phyloP scores from a whole-genome alignment of 2,888 invertebrate genomes.

The Escarpia spicata region DNA sequence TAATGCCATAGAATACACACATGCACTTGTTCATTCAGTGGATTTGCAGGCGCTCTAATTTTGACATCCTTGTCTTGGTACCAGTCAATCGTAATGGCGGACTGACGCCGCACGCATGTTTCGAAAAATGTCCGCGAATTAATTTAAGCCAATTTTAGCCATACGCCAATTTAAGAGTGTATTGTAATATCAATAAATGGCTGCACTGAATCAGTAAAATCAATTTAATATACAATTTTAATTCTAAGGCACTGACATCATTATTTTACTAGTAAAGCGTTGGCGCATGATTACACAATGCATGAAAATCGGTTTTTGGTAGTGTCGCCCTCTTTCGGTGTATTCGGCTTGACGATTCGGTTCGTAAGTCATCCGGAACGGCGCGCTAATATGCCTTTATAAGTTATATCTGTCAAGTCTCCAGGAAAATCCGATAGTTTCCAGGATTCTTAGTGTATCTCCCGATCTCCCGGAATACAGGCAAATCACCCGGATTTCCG shows the following conservation, averaged over 20 bases:
- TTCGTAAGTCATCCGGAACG: neutral
- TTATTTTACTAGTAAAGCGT: neutral
- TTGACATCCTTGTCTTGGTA: neutral
- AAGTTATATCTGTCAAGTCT: no score
- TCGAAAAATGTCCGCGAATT: slow-evolving; percentile 1
- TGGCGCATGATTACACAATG: slow-evolving; percentile 2
- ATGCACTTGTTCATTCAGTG: neutral
- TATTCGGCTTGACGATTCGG: neutral
- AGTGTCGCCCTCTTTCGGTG: neutral
- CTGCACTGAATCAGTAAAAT: neutral
- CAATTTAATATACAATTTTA: neutral
- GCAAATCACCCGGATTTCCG: no score
- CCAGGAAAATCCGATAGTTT: no score
- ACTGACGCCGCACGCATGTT: neutral
- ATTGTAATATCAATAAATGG: neutral
- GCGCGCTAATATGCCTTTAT: no score
- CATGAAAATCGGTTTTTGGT: neutral
- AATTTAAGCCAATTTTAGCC: neutral
- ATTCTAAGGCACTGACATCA: neutral
- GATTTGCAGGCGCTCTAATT: neutral
- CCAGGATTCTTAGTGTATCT: no score
- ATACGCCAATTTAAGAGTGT: neutral
- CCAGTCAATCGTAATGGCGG: neutral
- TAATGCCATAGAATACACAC: neutral
- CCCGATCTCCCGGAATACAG: no score